Evolutionary conservation across 2,113 vertebrate genomes (phyloP), one percentile per base, ranked within the genome.

Genomic region (Psilopsiagon aymara): DNA sequence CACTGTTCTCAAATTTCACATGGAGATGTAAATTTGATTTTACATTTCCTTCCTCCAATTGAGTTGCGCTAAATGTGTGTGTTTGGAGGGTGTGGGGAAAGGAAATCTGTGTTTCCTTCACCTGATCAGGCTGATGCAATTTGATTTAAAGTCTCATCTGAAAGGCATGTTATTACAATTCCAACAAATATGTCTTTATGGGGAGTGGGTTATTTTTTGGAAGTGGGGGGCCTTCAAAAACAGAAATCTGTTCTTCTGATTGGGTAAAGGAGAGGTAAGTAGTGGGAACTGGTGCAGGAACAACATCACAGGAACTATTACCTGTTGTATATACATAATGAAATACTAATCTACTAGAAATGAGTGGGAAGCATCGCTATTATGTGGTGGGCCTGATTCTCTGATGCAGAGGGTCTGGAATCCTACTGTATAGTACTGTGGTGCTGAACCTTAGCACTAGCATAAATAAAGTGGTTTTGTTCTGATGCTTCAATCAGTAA

Each of bases 21-120:
- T 93, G 92, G 77, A 95, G 82, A 95, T 95, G 95, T 95, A 97
- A 96, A 97, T 96, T 96, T 86, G 94, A 97, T 94, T 96, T 92
- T 97, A 96, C 96, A 95, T 97, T 97, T 97, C 97, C 97, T 97
- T 97, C 97, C 96, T 96, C 89, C 96, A 95, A 97, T 97, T 97
- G 94, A 97, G 88, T 84, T 79, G 77, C 69, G 86, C 55, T 86
- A 93, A 94, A 91, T 97, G 93, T 94, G 89, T 95, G 91, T 94
- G 68, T 95, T 92, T 69, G 73, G 84, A 95, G 95, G 86, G 93
- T 94, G 87, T 95, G 91, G 93, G 87, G 85, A 95, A 47, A 97
- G 97, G 97, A 97, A 97, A 95, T 97, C 94, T 95, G 92, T 94
- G 89, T 94, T 97, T 97, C 96, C 96, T 97, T 97, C 94, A 97